Conservation (phyloP, 2,113 vertebrate genomes). For the Perccottus glenii region DNA sequence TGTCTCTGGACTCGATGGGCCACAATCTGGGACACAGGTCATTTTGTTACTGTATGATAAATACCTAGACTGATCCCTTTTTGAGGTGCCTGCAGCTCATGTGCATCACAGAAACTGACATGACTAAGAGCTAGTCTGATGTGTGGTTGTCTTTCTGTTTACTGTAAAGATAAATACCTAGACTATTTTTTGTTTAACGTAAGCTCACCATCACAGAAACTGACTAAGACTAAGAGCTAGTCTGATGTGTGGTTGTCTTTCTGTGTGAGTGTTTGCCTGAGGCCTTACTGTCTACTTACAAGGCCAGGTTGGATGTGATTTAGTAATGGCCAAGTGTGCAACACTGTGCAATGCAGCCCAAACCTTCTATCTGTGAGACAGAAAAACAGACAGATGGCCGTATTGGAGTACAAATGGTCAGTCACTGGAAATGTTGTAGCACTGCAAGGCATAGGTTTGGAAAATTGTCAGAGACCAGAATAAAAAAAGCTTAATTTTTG, state of each 20-base stretch:
- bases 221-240: too few species aligned
- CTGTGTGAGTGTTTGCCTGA: not conserved
- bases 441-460: not conserved
- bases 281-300: not conserved
- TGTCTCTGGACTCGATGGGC: too few species aligned
- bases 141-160: not conserved
- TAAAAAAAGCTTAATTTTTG: not conserved
- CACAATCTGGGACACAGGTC: slow-evolving; percentile 37
- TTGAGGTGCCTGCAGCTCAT: too few species aligned
- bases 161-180: too few species aligned
- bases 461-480: not conserved
- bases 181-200: too few species aligned
- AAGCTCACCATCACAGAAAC: too few species aligned
- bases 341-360: slow-evolving; percentile 3
- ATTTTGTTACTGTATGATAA: not conserved
- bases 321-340: slow-evolving; percentile 21
- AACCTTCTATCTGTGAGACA: slow-evolving; percentile 16
- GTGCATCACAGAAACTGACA: too few species aligned
- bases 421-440: not conserved
- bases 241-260: not conserved
- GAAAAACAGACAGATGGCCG: slow-evolving; percentile 12
- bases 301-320: slow-evolving; percentile 18
- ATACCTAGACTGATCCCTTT: not conserved
- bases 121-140: not conserved
- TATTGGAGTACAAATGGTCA: not conserved